Base-by-base conservation (phyloP, 2,888 invertebrate genomes). In the Drosophila ezoana region DNA sequence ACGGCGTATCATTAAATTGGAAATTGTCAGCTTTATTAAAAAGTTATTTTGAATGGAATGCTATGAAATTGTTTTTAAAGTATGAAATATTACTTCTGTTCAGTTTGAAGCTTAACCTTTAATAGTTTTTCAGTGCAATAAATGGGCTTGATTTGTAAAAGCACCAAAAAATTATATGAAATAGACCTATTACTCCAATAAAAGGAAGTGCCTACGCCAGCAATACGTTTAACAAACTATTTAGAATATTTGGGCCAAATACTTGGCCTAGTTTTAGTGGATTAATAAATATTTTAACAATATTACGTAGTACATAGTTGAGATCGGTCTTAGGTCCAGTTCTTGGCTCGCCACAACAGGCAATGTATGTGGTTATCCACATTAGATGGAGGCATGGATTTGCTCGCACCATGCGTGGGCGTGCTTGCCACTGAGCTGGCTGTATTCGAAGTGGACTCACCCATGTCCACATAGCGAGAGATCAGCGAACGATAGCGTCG, bases 401-500 rank as follows among this genome's bases (percentile, higher is more conserved):
- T 84, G 63, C 76, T 78, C 63, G 80, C 85, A 44, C 80, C 79
- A 62, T 89, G 90, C 3, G 88, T 89, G 16, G 90, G 81, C 18
- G 86, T 84, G 35, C 76, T 74, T 8, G 75, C 80, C 16, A 68
- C 73, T 13, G 83, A 73, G n/a, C 66, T 37, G 6, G 63, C 18
- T 6, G 53, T 6, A 23, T 43, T 54, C 11, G 74, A 37, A 6
- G 60, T n/a, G 13, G 76, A 58, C 13, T 91, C 91, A 0, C 74
- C 62, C 18, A 93, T 93, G 84, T 95, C 94, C 37, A 94, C 94
- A 80, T 95, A 95, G 40, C 95, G 93, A 13, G 94, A 93, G 62
- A 95, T 93, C 14, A 98, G 93, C 72, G 96, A 97, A 13, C 98
- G 94, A 92, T 98, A 98, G 0, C 97, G 97, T 75, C 95, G 94